Conservation (phyloP, 1,140 invertebrate genomes). For the Pteromalus puparum region DNA sequence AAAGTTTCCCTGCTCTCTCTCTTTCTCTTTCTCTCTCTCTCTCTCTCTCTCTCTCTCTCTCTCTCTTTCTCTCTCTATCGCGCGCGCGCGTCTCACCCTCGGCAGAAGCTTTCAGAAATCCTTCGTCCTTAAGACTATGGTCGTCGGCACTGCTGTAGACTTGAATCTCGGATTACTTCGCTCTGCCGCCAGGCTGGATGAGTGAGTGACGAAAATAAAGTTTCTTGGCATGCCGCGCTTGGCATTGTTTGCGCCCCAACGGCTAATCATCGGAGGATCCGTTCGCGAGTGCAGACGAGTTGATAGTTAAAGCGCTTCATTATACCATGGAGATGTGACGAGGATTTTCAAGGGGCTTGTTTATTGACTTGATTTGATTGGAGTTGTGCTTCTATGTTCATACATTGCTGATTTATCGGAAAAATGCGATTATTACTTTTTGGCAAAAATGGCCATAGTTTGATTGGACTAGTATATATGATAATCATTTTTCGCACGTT, state of each 20-base stretch:
- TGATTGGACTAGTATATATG: too few relatives aligned
- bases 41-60: too few relatives aligned
- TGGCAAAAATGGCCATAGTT: too few relatives aligned
- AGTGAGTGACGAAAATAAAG: conserved; percentile 25
- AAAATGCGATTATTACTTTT: too few relatives aligned
- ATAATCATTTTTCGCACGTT: too few relatives aligned
- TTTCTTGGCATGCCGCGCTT: not conserved
- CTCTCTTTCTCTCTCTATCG: not conserved
- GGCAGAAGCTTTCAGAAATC: conserved; percentile 36
- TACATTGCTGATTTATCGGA: too few relatives aligned
- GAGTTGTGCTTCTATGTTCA: too few relatives aligned
- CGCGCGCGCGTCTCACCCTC: not conserved
- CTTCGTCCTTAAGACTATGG: conserved; percentile 7
- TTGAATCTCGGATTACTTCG: conserved; percentile 35
- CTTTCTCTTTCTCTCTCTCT: too few relatives aligned
- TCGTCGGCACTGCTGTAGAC: not conserved
- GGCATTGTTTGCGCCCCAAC: not conserved
- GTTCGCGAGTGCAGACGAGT: not conserved
- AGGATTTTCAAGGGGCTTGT: not conserved
- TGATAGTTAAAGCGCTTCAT: not conserved
- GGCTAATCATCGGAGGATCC: not conserved
- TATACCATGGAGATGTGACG: not conserved
- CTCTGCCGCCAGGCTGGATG: not conserved
- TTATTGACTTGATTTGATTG: too few relatives aligned
- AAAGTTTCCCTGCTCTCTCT: conserved; percentile 26